phyloP scores from a whole-genome alignment of 2,888 invertebrate species.

The Aspidapion aeneum region DNA sequence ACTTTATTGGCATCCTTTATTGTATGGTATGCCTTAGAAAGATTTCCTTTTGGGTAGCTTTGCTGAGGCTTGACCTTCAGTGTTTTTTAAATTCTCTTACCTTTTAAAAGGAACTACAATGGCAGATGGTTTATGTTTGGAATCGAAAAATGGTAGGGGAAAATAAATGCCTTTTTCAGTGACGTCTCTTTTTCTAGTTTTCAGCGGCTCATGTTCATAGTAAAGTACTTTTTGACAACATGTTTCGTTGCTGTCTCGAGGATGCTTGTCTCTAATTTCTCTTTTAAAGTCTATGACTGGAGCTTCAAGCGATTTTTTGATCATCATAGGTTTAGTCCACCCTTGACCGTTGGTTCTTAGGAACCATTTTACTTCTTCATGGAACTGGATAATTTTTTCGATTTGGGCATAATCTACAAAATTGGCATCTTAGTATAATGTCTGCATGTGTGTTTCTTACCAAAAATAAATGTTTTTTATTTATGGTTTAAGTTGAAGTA shows the following conservation, averaged over 20 bases:
- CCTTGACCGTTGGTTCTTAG: conserved; percentile 57
- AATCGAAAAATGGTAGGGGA: conserved; percentile 59
- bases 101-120: conserved; percentile 59
- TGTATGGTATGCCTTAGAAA: too few relatives aligned
- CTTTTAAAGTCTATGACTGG: conserved; percentile 25
- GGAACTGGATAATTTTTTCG: conserved; percentile 53
- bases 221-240: conserved; percentile 30
- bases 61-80: too few relatives aligned
- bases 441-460: too few relatives aligned
- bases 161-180: conserved; percentile 26
- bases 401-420: conserved; percentile 54
- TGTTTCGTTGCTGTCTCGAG: conserved; percentile 19
- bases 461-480: too few relatives aligned
- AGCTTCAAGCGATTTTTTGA: conserved; percentile 18
- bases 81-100: too few relatives aligned
- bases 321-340: conserved; percentile 49
- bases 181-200: conserved; percentile 11
- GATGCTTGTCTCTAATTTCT: conserved; percentile 11
- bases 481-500: too few relatives aligned
- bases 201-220: conserved; percentile 27
- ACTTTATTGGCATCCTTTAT: too few relatives aligned
- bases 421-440: too few relatives aligned
- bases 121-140: conserved; percentile 49
- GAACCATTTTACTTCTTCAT: conserved; percentile 55
- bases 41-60: too few relatives aligned